Evolutionary conservation across 2,113 vertebrate genomes (phyloP).

Genomic region (Passer montanus): DNA sequence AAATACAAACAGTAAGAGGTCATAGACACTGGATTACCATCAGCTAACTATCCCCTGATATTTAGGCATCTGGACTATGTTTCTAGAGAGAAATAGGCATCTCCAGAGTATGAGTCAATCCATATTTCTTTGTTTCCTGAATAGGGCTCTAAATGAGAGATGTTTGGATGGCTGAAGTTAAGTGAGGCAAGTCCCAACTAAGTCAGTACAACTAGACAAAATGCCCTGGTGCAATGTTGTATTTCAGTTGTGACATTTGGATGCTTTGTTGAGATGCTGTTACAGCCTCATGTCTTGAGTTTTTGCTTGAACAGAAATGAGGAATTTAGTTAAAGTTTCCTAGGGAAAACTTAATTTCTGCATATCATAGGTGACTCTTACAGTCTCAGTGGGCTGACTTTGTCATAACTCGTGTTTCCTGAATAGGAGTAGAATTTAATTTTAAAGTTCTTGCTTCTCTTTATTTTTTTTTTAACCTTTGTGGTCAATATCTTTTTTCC

Average conservation of each 20-base stretch:
- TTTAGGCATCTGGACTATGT: neutral
- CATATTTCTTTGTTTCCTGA: neutral
- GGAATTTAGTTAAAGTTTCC: neutral
- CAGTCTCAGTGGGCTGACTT: neutral
- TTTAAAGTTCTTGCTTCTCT: neutral
- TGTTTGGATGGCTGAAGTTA: neutral
- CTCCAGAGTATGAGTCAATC: neutral
- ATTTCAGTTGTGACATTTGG: neutral
- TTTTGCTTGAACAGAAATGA: neutral
- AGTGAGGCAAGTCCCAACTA: neutral
- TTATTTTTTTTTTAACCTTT: neutral
- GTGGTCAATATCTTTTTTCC: neutral
- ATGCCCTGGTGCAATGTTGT: neutral
- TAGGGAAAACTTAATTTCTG: neutral
- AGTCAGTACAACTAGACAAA: neutral
- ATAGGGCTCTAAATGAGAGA: neutral
- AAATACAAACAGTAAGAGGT: neutral
- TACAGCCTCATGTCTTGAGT: neutral
- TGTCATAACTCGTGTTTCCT: neutral
- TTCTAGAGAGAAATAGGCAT: neutral
- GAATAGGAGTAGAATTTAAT: neutral
- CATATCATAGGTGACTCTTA: neutral
- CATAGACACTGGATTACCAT: neutral
- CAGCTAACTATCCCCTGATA: neutral
- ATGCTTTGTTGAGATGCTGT: neutral